Evolutionary conservation across 2,888 invertebrate genomes (phyloP).

Genomic region (Digitonthophagus gazella): DNA sequence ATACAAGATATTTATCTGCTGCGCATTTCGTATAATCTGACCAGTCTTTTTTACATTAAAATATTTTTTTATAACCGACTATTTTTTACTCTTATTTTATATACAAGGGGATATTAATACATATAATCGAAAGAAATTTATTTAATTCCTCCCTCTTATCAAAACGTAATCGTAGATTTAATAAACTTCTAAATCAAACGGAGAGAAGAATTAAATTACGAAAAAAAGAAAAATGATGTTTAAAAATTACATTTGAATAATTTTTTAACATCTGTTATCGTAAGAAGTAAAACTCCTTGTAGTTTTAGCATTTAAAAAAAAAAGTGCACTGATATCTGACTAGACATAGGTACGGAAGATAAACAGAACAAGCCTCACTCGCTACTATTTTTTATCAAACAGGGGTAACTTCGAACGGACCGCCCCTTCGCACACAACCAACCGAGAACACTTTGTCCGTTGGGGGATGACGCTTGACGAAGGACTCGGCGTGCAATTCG

Average conservation of each 20-base stretch:
- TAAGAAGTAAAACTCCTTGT: too few relatives aligned
- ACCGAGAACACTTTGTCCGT: slow-evolving; percentile 58
- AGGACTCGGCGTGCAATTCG: slow-evolving; percentile 37
- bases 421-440: slow-evolving; percentile 82
- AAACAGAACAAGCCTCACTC: too few relatives aligned
- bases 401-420: slow-evolving; percentile 82
- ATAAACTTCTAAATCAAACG: not conserved
- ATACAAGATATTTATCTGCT: not conserved
- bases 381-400: slow-evolving; percentile 71
- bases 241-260: too few relatives aligned
- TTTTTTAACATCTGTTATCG: too few relatives aligned
- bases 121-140: too few relatives aligned
- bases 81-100: not conserved
- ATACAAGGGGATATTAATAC: too few relatives aligned
- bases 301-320: not conserved
- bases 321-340: not conserved
- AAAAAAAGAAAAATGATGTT: not conserved
- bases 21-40: not conserved
- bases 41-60: not conserved
- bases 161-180: not conserved
- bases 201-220: not conserved
- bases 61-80: not conserved
- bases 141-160: not conserved
- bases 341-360: not conserved
- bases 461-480: slow-evolving; percentile 39